A percentile compares a stretch with the other conserved stretches of the same genome.
Conservation (phyloP, 2,113 vertebrate genomes). For the Sander lucioperca region DNA sequence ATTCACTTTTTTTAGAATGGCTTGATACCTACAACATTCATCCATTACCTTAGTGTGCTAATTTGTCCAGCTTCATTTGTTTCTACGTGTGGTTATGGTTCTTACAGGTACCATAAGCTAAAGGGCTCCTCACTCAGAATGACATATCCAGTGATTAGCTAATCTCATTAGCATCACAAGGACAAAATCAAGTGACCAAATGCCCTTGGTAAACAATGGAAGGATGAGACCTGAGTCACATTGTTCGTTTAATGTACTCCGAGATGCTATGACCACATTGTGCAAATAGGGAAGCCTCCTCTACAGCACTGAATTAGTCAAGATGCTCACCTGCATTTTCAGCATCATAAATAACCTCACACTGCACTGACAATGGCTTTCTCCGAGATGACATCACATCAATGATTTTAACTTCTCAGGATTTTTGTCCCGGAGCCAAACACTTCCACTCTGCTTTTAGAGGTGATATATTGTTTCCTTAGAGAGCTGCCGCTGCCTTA, state of each 20-base stretch:
- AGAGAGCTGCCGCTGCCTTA: slow-evolving; percentile 79
- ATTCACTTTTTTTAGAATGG: slow-evolving; percentile 36
- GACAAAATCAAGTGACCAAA: slow-evolving; percentile 55
- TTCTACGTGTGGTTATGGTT: slow-evolving; percentile 31
- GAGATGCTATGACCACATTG: slow-evolving; percentile 21
- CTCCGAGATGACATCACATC: slow-evolving; percentile 78
- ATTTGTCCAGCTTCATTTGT: slow-evolving; percentile 45
- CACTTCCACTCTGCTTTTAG: slow-evolving; percentile 70
- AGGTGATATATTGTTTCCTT: slow-evolving; percentile 82
- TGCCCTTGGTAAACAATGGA: slow-evolving; percentile 69
- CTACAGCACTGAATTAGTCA: slow-evolving; percentile 45
- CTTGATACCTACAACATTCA: slow-evolving; percentile 25
- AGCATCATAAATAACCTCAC: slow-evolving; percentile 73
- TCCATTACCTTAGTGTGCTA: slow-evolving; percentile 1
- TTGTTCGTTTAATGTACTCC: slow-evolving; percentile 34
- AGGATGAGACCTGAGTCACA: slow-evolving; percentile 30
- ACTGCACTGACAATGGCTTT: slow-evolving; percentile 71
- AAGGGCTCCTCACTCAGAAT: slow-evolving; percentile 24
- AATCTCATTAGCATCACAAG: slow-evolving; percentile 65
- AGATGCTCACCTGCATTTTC: slow-evolving; percentile 69
- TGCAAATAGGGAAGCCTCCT: slow-evolving; percentile 25
- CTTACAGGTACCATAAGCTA: slow-evolving; percentile 36
- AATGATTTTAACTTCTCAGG: slow-evolving; percentile 78
- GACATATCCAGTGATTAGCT: slow-evolving; percentile 52
- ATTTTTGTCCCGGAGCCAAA: slow-evolving; percentile 81